Base-by-base conservation (phyloP, 2,888 invertebrate species). In the Cephus sareptanus region DNA sequence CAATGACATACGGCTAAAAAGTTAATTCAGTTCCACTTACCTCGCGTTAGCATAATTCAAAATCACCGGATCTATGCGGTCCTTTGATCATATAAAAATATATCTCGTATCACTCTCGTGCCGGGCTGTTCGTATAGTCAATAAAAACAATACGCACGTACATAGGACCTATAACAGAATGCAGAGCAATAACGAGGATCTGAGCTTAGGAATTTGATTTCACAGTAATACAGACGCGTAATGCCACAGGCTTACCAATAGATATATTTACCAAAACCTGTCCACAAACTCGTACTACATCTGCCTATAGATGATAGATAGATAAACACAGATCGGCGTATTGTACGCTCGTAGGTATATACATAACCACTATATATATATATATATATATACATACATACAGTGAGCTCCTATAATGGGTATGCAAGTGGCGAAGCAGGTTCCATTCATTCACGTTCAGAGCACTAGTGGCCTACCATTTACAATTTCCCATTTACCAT, bases 401-500 rank as follows among this genome's bases (percentile, higher is more conserved):
- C 71, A 33, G 13, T 71, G 81, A 82, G 86, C 84, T 87, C 85
- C 87, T 87, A 87, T 89, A 89, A 90, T 89, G 88, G 89, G 84
- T 88, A 90, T 90, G 89, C 88, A 90, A 90, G 89, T 86, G 87
- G 87, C 86, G 85, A 86, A 89, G 90, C 90, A 91, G 90, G 90
- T 90, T 90, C 89, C 90, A 89, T 90, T 90, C 90, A 90, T 90
- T 90, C 90, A 90, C 90, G 89, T 86, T 85, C 87, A 84, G 85
- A 83, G 83, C 83, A 83, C 86, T 31, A 87, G 85, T 88, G 85
- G 87, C 85, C 88, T 89, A 87, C 87, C 88, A 88, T 87, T 88
- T 88, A 88, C 89, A 89, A 89, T 90, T 89, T 90, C 86, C 89
- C 87, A 88, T 89, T 89, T 89, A 87, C 86, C 87, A 87, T 35